Evolutionary conservation across 1,140 invertebrate species (phyloP).

Genomic region (Eueides isabella): DNA sequence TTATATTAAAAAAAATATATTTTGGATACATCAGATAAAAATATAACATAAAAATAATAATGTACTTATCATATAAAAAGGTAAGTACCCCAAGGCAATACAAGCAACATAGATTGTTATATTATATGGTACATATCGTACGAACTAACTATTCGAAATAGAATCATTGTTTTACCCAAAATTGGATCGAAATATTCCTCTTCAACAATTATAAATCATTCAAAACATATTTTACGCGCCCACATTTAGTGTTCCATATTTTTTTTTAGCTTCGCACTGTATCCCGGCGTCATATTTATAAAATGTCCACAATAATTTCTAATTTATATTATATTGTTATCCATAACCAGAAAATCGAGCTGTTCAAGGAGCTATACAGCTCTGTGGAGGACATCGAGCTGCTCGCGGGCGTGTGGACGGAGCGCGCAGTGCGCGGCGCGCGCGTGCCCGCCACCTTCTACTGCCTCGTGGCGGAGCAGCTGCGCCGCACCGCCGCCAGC

Average conservation of each 20-base stretch:
- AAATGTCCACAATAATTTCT: not conserved
- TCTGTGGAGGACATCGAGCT: conserved; percentile 63
- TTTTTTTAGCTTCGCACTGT: too few relatives aligned
- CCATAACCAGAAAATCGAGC: conserved; percentile 57
- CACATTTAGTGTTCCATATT: too few relatives aligned
- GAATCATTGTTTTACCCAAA: too few relatives aligned
- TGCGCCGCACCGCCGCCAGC: conserved; percentile 42
- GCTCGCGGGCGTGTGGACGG: conserved; percentile 58
- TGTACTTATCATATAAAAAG: not conserved
- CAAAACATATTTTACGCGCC: too few relatives aligned
- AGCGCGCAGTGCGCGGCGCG: conserved; percentile 46
- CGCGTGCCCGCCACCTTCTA: conserved; percentile 51
- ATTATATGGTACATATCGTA: too few relatives aligned
- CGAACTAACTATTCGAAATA: too few relatives aligned
- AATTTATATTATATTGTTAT: not conserved
- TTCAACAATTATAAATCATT: too few relatives aligned
- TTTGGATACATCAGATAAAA: not conserved
- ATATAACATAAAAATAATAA: not conserved
- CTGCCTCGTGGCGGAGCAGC: conserved; percentile 51
- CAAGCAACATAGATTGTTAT: too few relatives aligned
- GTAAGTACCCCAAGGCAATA: too few relatives aligned
- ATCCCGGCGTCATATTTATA: too few relatives aligned
- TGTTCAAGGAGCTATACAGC: conserved; percentile 57
- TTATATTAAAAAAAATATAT: not conserved
- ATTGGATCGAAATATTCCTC: too few relatives aligned